Conservation (phyloP, 2,113 vertebrate genomes). For the Phasianus colchicus region DNA sequence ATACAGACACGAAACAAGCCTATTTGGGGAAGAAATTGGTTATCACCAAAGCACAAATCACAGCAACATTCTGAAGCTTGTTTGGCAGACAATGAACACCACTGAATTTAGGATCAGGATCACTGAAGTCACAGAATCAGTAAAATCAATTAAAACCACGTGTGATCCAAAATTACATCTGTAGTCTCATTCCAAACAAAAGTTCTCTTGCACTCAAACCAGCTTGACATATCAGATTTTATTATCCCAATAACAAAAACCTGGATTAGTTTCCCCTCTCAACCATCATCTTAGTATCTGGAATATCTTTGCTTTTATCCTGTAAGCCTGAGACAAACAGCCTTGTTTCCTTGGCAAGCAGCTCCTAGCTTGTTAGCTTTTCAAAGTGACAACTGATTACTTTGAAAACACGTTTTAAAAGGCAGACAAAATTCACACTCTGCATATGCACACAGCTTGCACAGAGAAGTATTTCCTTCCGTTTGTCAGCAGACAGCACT, state of each 20-base stretch:
- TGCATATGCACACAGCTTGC: neutral
- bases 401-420: neutral
- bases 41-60: neutral
- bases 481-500: conserved; percentile 25
- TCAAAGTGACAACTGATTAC: conserved; percentile 5
- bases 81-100: neutral
- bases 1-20: neutral
- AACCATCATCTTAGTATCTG: neutral
- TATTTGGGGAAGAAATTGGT: neutral
- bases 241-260: neutral
- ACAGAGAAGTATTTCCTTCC: neutral
- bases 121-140: neutral
- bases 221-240: neutral
- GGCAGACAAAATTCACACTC: conserved; percentile 4
- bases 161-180: neutral
- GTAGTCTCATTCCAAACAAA: neutral
- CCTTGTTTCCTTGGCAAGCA: neutral
- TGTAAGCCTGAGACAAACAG: conserved; percentile 2
- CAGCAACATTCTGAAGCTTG: neutral
- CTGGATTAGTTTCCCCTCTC: neutral
- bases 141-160: neutral
- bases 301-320: conserved; percentile 14
- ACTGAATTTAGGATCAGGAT: neutral
- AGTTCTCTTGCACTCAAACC: neutral
- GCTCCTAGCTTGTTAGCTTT: neutral